Base-by-base conservation (phyloP, 2,113 vertebrate species). In the Cavia aperea region DNA sequence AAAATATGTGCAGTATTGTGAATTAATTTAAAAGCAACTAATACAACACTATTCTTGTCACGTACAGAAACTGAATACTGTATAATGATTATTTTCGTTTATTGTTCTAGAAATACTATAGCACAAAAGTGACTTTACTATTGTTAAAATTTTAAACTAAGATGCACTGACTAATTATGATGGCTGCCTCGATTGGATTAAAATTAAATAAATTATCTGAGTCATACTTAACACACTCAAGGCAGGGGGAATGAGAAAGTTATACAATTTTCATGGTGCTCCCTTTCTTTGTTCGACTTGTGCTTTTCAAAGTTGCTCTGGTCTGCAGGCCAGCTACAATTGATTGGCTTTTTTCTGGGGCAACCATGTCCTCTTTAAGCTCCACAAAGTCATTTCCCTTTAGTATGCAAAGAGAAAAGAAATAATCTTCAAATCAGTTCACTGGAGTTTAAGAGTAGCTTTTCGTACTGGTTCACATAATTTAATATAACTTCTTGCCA, bases 391-490 rank as follows among this genome's bases (percentile, higher is more conserved):
- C 0, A 0, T 93, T 91, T 24, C n/a, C 26, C 49, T 91, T 46
- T 58, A 72, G 7, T 63, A 86, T 86, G 51, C 62, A 62, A 63
- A 62, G 86, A 54, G 49, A 54, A 81, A 82, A 88, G 43, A 82
- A 62, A 79, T 88, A 2, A 70, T 89, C 82, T 36, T 70, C 83
- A 43, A 85, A 82, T 93, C 46, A 77, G 26, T 81, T 96, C 75
- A 66, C 68, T 93, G 83, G 86, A 82, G 56, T 95, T 63, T 90
- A 70, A 94, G 88, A 62, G 51, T 3, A 3, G 13, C 88, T 75
- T 92, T 82, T 16, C 82, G 75, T 65, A 4, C 39, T 78, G 70
- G 58, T 88, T 11, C 88, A 93, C 66, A 93, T 66, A 63, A 2
- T 43, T 24, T 36, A 43, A 31, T 18, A 6, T 86, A 92, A 91